Evolutionary conservation across 2,797 vertebrate genomes (phyloP).

Genomic region (Scolopax rusticola): DNA sequence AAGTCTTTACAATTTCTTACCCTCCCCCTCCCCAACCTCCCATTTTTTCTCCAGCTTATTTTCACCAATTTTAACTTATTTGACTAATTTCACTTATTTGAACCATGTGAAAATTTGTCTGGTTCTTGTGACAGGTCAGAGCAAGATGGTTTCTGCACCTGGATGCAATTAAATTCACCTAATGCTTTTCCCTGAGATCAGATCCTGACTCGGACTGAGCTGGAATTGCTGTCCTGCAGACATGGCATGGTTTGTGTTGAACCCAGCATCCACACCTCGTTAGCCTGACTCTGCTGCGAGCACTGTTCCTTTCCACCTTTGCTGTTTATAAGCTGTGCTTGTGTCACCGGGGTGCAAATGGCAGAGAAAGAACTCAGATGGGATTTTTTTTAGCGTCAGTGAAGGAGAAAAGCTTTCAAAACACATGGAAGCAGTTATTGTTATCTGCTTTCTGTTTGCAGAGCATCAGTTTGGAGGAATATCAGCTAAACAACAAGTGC

Average conservation of each 20-base stretch:
- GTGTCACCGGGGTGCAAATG: background rate
- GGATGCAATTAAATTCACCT: background rate
- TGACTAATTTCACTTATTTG: background rate
- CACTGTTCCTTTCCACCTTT: background rate
- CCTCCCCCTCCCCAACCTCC: background rate
- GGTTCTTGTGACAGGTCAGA: background rate
- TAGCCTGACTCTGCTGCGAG: background rate
- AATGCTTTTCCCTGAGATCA: background rate
- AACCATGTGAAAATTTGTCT: background rate
- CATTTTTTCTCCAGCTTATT: background rate
- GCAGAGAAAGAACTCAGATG: background rate
- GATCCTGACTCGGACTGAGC: background rate
- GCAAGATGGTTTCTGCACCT: background rate
- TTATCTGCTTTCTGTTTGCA: constrained; percentile 25
- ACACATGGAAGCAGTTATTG: background rate
- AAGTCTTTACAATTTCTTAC: background rate
- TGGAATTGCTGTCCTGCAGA: background rate
- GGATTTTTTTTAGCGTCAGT: background rate
- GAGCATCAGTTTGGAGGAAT: background rate
- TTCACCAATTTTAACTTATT: background rate
- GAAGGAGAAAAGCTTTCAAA: constrained; percentile 16
- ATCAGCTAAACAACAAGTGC: constrained; percentile 1
- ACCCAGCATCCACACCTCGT: background rate
- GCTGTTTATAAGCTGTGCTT: background rate
- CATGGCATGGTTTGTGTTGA: background rate